Base-by-base conservation (phyloP, 2,113 vertebrate species). In the Arenaria interpres region DNA sequence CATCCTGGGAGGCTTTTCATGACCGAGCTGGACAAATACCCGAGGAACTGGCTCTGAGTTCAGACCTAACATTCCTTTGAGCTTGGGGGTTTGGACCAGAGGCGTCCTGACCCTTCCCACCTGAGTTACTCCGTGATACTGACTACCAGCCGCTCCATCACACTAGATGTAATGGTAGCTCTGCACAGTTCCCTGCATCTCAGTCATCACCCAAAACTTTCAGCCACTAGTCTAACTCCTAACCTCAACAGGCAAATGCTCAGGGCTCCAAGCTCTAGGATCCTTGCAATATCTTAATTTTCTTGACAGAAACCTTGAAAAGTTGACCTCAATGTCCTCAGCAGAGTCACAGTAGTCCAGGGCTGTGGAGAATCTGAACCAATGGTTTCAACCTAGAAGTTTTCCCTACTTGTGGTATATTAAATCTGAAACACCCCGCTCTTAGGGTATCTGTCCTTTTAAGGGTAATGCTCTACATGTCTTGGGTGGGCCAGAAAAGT, bases 361-460 rank as follows among this genome's bases (percentile, higher is more conserved):
- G n/a, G 19, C 64, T 48, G 14, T 1, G 28, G 35, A 67, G n/a
- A 68, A 8, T 9, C 27, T 39, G 9, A 48, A 90, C 57, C 32
- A 46, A 45, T 45, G 6, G 3, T 67, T 92, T 79, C 27, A 54
- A 62, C 12, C 8, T 11, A 90, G 24, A 37, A 63, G 14, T 33
- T 17, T 39, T 59, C 35, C 25, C 11, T 69, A 4, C 4, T 5
- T 85, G 8, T 69, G 22, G 5, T 39, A 18, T 45, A 41, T 66
- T 25, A 73, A 88, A 37, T 24, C 46, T 74, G 59, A 88, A 57
- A 33, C 4, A 8, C 53, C 30, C 67, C 74, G 28, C 7, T 59
- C 25, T 39, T 8, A 45, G 4, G 37, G 4, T 0, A 0, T 10
- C 0, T 0, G 13, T 67, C 25, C 10, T 68, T 39, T 63, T 32